Evolutionary conservation across 2,113 vertebrate genomes (phyloP), one percentile per base, ranked within the genome.

Genomic region (Cygnus buccinator): DNA sequence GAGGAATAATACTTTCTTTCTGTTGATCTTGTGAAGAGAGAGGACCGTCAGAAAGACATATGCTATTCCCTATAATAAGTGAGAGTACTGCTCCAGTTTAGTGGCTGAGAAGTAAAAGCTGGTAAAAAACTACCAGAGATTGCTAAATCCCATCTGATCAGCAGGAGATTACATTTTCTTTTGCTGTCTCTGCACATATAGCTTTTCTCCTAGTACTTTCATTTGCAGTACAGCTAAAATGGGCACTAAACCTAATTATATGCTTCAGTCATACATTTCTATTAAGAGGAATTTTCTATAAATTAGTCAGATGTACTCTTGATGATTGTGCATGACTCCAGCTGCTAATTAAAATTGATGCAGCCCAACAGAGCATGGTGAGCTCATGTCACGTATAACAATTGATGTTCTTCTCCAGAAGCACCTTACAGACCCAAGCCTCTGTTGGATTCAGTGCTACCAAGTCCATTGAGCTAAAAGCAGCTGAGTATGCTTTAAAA

Each of bases 111-210:
- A 93, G 25, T 54, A 75, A 65, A 73, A 84, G 23, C 50, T 74
- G 57, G 3, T 66, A 73, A 93, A 93, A 83, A 37, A 5, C 35
- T 73, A 54, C 23, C 5, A 8, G 1, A 70, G 55, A 54, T 86
- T 66, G 35, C n/a, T 86, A 62, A 93, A 92, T 82, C 29, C 39
- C 83, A 74, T 58, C 50, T 88, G 72, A 90, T 82, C 70, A 92
- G 18, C 25, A 87, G 71, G 48, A 73, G 12, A 72, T 80, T 66
- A 62, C 52, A 62, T 95, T 86, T 93, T 77, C 54, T 92, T 83
- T 94, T 71, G 28, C 55, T 58, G 37, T 74, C 67, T 62, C 29
- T 87, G 82, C 76, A 11, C 59, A 57, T 87, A 82, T 54, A 86
- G 23, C 11, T 90, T 83, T 92, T n/a, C 7, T 88, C 41, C 10